Base-by-base conservation (phyloP, 2,888 invertebrate genomes). In the Volucella zonaria region DNA sequence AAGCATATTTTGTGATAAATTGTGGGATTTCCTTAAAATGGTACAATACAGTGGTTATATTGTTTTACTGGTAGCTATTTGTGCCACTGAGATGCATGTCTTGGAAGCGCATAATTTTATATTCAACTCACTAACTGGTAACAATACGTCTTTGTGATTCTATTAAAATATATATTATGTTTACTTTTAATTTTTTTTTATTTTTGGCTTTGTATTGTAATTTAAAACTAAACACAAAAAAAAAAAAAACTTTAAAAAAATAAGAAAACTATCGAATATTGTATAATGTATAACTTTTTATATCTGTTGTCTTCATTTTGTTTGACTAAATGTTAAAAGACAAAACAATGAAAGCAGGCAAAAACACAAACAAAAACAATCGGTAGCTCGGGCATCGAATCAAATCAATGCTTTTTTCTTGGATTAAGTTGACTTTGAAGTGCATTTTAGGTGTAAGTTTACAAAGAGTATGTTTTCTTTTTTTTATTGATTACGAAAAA, bases 1-100 rank as follows among this genome's bases (percentile, higher is more conserved):
- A 58, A 95, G 96, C 31, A 94, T 97, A 87, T 96, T 96, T 92
- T 94, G 96, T 91, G 96, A 97, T 93, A 95, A 95, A 89, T 92
- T 96, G 3, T 96, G 96, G 95, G 94, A 95, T 86, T 96, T 96
- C 89, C 91, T 97, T 38, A 93, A 93, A 87, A 92, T 93, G 52
- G 93, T 96, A 12, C 95, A 96, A 89, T 96, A 95, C 90, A 92
- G 93, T 64, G 96, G 96, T 2, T 96, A 95, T 89, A 92, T 95
- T n/a, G 90, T 94, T 87, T 91, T 97, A 66, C 92, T 96, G 12
- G 91, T 94, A 43, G 93, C 95, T 56, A 94, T 95, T 51, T 95
- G 94, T 87, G 90, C 94, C 40, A 95, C 96, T 0, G 97, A 97
- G 91, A 93, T 95, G 91, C 96, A 96, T 91, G 93, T 95, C 87